Base-by-base conservation (phyloP, 1,140 invertebrate species). In the Eumeta japonica region DNA sequence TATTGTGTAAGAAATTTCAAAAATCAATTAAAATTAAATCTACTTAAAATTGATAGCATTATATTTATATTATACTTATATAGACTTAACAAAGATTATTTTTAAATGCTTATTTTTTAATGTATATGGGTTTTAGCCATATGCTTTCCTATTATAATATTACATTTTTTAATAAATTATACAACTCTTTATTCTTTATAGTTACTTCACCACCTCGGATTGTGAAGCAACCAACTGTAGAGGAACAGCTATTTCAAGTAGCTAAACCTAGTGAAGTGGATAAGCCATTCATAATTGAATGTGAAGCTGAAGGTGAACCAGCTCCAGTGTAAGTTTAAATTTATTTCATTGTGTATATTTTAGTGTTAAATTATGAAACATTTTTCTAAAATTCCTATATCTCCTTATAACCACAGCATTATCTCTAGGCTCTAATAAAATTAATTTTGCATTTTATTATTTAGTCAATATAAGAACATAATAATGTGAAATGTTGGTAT, bases 211-310 rank as follows among this genome's bases (percentile, higher is more conserved):
- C 92, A 49, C 89, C 92, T 36, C 76, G 84, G 63, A 94, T 96
- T 61, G 84, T 87, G 28, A 94, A 94, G 75, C 91, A 95, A 71
- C 92, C 92, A 16, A 88, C 89, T 19, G 85, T 87, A 35, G 90
- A 92, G 61, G 91, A 94, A 76, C 77, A 91, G 46, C 79, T 95
- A 28, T 96, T 94, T 76, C 90, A 94, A 83, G 92, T 95, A 37
- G 86, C 86, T 28, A 81, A 86, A 56, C 81, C 81, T 46, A 76
- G 78, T 27, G 90, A 94, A 78, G 90, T 89, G 66, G 89, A 94
- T 63, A 94, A 92, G 74, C 92, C 92, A 29, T 94, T 96, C 75
- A 84, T 92, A 43, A 92, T 96, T 47, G 92, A 96, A 74, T 96
- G 93, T 58, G 92, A 95, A 75, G 92, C 93, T 10, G 89, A 91